Evolutionary conservation across 2,888 invertebrate species (phyloP).

Genomic region (Meganola albula): DNA sequence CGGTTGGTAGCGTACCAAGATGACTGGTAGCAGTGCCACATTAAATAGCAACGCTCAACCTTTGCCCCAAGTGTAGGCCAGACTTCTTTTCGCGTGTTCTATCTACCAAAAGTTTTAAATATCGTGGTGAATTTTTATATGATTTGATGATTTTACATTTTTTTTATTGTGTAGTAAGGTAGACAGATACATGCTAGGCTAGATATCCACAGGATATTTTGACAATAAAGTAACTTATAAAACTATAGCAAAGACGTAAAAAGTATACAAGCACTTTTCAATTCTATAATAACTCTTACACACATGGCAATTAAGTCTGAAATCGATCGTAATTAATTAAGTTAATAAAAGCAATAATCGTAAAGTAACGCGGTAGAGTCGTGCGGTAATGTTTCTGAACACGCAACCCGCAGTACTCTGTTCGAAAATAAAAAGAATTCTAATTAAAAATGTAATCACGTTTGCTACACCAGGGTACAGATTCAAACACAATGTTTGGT

Average conservation of each 20-base stretch:
- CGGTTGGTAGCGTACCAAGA: no score
- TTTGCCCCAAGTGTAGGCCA: no score
- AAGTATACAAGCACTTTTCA: no score
- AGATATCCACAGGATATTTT: no score
- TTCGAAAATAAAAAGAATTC: conserved; percentile 32
- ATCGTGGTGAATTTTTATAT: neutral
- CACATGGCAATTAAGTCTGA: conserved; percentile 29
- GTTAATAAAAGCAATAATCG: conserved; percentile 47
- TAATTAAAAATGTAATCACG: conserved; percentile 45
- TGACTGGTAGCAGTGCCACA: no score
- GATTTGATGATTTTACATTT: neutral
- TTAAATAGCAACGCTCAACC: no score
- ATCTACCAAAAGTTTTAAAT: no score
- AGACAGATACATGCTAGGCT: no score
- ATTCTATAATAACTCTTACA: no score
- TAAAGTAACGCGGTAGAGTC: conserved; percentile 33
- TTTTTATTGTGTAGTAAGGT: neutral
- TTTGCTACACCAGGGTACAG: conserved; percentile 29
- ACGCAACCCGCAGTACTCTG: conserved; percentile 37
- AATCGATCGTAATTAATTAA: conserved; percentile 18
- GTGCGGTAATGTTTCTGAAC: conserved; percentile 45
- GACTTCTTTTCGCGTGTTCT: no score
- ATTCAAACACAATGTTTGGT: conserved; percentile 32
- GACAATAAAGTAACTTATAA: no score
- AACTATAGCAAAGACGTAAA: no score